phyloP scores from a whole-genome alignment of 2,888 invertebrate species.

The Heliconius aoede region DNA sequence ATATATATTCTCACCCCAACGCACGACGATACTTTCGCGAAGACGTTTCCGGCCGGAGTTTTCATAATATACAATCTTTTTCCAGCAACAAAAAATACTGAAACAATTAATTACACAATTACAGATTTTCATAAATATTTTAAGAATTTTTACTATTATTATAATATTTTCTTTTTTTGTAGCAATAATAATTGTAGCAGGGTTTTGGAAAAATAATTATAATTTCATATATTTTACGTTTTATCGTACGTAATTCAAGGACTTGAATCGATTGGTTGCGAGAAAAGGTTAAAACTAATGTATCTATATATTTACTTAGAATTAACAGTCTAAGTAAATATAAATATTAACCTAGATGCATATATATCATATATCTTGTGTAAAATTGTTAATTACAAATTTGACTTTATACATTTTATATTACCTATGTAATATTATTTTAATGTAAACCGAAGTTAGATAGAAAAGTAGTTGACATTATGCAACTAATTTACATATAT shows the following conservation, averaged over 20 bases:
- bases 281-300: neutral
- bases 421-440: neutral
- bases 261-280: neutral
- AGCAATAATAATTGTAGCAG: neutral
- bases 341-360: slow-evolving; percentile 26
- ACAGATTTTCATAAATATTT: too few species aligned
- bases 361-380: neutral
- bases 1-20: slow-evolving; percentile 91
- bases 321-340: neutral
- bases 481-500: too few species aligned
- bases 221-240: neutral
- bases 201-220: neutral
- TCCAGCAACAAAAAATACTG: slow-evolving; percentile 93
- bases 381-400: slow-evolving; percentile 3
- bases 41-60: slow-evolving; percentile 92
- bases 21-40: slow-evolving; percentile 90
- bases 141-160: neutral
- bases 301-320: neutral
- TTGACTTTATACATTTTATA: too few species aligned
- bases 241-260: neutral
- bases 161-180: neutral
- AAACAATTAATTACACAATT: slow-evolving; percentile 49
- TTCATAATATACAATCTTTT: slow-evolving; percentile 89
- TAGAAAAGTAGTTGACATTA: neutral
- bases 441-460: neutral